Conservation (phyloP, 2,113 vertebrate genomes). For the Grantiella picta region DNA sequence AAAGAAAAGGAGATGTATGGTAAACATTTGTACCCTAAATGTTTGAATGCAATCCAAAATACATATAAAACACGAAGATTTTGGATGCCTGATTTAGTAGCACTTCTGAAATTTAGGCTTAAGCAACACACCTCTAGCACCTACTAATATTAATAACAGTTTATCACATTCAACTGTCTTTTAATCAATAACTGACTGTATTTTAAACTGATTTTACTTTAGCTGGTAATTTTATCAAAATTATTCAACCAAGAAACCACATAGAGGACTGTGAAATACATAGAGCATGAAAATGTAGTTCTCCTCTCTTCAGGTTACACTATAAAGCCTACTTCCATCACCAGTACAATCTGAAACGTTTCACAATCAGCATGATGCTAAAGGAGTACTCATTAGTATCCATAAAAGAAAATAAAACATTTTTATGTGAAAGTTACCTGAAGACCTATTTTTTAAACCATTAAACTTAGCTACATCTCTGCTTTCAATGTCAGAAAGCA, state of each 20-base stretch:
- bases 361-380: background rate
- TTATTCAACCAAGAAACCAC: background rate
- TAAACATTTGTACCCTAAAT: background rate
- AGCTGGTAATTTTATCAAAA: background rate
- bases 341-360: background rate
- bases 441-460: background rate
- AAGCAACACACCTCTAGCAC: background rate
- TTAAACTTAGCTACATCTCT: background rate
- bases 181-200: background rate
- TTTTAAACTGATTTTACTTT: background rate
- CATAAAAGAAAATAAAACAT: background rate
- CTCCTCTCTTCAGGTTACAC: background rate
- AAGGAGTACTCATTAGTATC: background rate
- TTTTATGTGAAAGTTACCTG: background rate
- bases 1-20: background rate
- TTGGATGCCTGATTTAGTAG: background rate
- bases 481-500: background rate
- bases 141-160: background rate
- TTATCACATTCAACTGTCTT: background rate
- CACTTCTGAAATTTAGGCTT: background rate
- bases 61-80: background rate
- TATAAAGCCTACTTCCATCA: background rate
- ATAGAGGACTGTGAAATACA: background rate
- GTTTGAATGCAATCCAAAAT: background rate
- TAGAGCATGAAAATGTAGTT: background rate